A percentile compares a stretch with the other conserved stretches of the same genome.
phyloP scores from a whole-genome alignment of 1,140 invertebrate genomes.

The Arion vulgaris region DNA sequence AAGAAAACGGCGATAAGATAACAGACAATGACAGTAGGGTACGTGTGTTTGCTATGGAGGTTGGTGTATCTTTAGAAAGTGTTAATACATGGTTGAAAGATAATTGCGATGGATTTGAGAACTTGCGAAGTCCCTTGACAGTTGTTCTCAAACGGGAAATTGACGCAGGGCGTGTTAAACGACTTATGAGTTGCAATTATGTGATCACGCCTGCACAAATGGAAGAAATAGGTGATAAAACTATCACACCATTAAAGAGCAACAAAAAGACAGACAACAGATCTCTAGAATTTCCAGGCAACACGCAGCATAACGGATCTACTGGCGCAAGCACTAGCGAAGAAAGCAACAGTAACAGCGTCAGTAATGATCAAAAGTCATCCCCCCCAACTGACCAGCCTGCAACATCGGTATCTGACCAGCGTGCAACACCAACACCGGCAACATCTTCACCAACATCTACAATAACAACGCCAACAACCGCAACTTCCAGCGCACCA shows the following conservation, averaged over 20 bases:
- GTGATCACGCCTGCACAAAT: constrained; percentile 33
- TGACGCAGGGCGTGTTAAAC: constrained; percentile 53
- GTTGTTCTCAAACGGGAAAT: constrained; percentile 66
- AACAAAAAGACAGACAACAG: constrained; percentile 6
- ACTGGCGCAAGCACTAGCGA: background rate
- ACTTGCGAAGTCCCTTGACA: constrained; percentile 52
- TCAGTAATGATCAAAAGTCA: background rate
- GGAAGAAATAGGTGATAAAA: constrained; percentile 4
- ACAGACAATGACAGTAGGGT: background rate
- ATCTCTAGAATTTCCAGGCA: background rate
- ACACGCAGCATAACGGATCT: background rate
- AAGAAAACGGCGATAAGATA: background rate
- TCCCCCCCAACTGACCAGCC: background rate
- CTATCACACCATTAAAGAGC: constrained; percentile 4
- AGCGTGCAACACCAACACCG: background rate
- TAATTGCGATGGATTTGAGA: constrained; percentile 42
- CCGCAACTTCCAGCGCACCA: background rate
- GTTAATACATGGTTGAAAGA: constrained; percentile 57
- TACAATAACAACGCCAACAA: background rate
- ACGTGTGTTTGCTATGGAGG: background rate
- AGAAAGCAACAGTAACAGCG: background rate
- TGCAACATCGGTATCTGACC: background rate
- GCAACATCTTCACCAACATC: background rate
- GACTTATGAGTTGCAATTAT: constrained; percentile 56
- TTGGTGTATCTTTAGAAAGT: constrained; percentile 46